Base-by-base conservation (phyloP, 1,140 invertebrate genomes). In the Drosophila sp. region DNA sequence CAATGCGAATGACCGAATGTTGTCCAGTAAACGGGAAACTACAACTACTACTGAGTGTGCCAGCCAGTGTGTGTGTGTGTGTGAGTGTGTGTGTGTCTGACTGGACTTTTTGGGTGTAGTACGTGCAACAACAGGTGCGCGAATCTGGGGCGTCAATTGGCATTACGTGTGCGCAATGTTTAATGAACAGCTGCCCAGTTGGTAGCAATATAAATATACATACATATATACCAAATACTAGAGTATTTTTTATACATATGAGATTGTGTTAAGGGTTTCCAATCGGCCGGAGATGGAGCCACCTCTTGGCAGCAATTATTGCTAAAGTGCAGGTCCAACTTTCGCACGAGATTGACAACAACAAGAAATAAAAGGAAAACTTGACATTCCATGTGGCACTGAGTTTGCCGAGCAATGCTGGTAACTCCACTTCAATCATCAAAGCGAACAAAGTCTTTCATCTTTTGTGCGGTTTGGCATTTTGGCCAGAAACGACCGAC, bases 121-220 rank as follows among this genome's bases (percentile, higher is more conserved):
- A 25, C 57, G 48, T 50, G 59, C 57, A 25, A 72, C 81, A 86
- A 86, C 82, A 86, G 81, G 82, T 86, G 81, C 65, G 63, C 78
- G 82, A 87, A 86, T 87, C 81, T 86, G 78, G 82, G 74, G 74
- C 81, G 84, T 87, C 78, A 86, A 84, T 84, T 86, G 81, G 78
- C 70, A 78, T 76, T 84, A 84, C 81, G 81, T 84, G 81, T 81
- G 74, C 66, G 65, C 69, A 84, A 84, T 84, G 64, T 53, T 73
- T 81, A 81, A 84, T 81, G 64, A 86, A 74, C 51, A 41, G 34
- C 36, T 48, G 40, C 32, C 16, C 41, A 43, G 25, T 62, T 62
- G 11, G n/a, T n/a, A n/a, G n/a, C n/a, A n/a, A n/a, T n/a, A n/a
- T n/a, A n/a, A n/a, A n/a, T n/a, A n/a, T n/a, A n/a, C n/a, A n/a